A percentile compares a stretch with the other conserved stretches of the same genome.
phyloP scores from a whole-genome alignment of 2,888 invertebrate genomes.

The Diarsia dahlii region DNA sequence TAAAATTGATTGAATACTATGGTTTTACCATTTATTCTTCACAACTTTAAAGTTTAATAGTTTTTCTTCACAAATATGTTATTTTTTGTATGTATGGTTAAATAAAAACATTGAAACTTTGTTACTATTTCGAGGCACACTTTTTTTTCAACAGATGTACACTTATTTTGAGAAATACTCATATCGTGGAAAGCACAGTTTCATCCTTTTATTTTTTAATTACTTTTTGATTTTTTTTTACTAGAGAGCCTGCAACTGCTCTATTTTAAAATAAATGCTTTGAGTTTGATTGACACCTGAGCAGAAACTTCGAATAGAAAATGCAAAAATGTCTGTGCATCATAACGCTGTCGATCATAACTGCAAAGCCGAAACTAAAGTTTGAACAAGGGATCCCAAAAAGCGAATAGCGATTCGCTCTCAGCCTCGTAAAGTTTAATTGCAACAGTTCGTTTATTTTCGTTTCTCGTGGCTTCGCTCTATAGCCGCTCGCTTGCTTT shows the following conservation, averaged over 20 bases:
- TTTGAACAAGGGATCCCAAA: slow-evolving; percentile 38
- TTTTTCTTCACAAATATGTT: no score
- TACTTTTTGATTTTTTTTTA: neutral
- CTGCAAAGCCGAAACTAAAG: slow-evolving; percentile 19
- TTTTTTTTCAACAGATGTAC: no score
- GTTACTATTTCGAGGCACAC: no score
- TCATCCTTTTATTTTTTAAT: neutral
- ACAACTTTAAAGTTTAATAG: no score
- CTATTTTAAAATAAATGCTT: neutral
- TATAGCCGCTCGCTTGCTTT: no score
- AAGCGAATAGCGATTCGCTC: slow-evolving; percentile 65
- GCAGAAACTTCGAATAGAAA: neutral
- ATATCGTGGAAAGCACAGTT: neutral
- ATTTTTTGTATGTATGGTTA: no score
- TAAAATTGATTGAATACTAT: no score
- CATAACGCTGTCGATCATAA: slow-evolving; percentile 29
- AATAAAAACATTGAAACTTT: no score
- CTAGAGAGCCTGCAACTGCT: neutral
- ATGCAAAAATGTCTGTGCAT: neutral
- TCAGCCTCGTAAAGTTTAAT: slow-evolving; percentile 74
- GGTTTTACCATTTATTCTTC: no score
- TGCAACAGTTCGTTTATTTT: slow-evolving; percentile 77
- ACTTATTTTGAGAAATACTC: no score
- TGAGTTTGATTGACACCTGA: neutral
- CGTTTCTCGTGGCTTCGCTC: slow-evolving; percentile 55